Evolutionary conservation across 2,888 invertebrate genomes (phyloP), one percentile per base, ranked within the genome.

Genomic region (Drosophila paramelanica): DNA sequence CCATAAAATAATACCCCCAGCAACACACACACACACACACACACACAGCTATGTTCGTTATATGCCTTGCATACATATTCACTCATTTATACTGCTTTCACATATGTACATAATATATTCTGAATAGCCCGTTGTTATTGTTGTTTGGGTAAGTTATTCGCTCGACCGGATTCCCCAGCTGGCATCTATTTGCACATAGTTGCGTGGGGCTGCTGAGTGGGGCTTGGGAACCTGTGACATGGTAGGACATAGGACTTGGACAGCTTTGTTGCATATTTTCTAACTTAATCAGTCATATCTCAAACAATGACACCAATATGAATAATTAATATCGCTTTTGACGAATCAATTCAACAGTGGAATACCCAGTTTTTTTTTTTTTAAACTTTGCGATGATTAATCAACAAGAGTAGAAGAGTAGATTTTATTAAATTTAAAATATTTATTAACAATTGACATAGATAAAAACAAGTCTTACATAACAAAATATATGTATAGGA

Each of bases 1-100:
- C 89, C 89, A 89, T 86, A 88, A 89, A 83, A 85, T 88, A 89
- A 85, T 88, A 73, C 73, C 64, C 64, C 64, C 55, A 73, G 33
- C 50, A 58, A 49, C 56, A 70, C 60, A 57, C 56, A 67, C 66
- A 61, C 51, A 58, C 20, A 45, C 27, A 33, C 11, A 25, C n/a
- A 39, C 8, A 62, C 13, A 55, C 7, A 46, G 23, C 52, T 10
- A 45, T 62, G 45, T 65, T 46, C 42, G 8, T 0, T 42, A 65
- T 56, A 41, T 50, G 25, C 41, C 42, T 38, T 33, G 68, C 25
- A 51, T n/a, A 47, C 38, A 46, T 51, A 70, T 46, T 58, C 25
- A 52, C 39, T 41, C 58, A 73, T 66, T 50, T 66, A 73, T 55
- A 41, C 25, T n/a, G 42, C 10, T n/a, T 25, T 51, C 25, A 45